Evolutionary conservation across 1,140 invertebrate species (phyloP).

Genomic region (Plutomurus gul): DNA sequence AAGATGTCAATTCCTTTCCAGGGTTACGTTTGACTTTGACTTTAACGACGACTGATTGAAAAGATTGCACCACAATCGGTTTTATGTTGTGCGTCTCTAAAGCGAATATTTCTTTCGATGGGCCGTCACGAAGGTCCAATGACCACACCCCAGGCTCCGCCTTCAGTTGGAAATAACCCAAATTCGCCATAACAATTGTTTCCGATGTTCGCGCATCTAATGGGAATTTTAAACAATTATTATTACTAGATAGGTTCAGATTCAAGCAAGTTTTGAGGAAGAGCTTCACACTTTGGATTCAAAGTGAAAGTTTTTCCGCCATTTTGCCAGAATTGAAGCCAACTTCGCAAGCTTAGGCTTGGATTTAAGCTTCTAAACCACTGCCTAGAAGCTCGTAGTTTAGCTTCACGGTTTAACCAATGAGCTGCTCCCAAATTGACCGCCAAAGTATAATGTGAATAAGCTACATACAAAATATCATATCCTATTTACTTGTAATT

Average conservation of each 20-base stretch:
- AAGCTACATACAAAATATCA: too few species aligned
- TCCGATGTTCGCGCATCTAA: constrained; percentile 67
- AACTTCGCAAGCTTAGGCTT: constrained; percentile 18
- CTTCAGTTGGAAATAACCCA: constrained; percentile 97
- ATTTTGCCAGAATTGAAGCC: too few species aligned
- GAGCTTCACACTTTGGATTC: too few species aligned
- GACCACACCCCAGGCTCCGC: constrained; percentile 96
- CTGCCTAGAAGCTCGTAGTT: too few species aligned
- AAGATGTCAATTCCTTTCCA: constrained; percentile 80
- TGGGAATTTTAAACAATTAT: neutral
- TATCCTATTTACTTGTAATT: too few species aligned
- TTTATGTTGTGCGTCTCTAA: constrained; percentile 62
- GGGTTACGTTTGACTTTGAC: constrained; percentile 87
- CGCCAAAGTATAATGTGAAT: too few species aligned
- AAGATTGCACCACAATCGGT: constrained; percentile 82
- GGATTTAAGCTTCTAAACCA: too few species aligned
- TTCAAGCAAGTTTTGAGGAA: too few species aligned
- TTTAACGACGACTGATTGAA: constrained; percentile 88
- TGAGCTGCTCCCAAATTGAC: too few species aligned
- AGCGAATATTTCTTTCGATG: constrained; percentile 89
- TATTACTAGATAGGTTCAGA: too few species aligned
- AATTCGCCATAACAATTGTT: constrained; percentile 99
- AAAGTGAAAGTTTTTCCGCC: too few species aligned
- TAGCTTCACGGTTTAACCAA: too few species aligned
- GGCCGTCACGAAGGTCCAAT: constrained; percentile 80